phyloP scores from a whole-genome alignment of 2,113 vertebrate genomes.

The Lynx canadensis region DNA sequence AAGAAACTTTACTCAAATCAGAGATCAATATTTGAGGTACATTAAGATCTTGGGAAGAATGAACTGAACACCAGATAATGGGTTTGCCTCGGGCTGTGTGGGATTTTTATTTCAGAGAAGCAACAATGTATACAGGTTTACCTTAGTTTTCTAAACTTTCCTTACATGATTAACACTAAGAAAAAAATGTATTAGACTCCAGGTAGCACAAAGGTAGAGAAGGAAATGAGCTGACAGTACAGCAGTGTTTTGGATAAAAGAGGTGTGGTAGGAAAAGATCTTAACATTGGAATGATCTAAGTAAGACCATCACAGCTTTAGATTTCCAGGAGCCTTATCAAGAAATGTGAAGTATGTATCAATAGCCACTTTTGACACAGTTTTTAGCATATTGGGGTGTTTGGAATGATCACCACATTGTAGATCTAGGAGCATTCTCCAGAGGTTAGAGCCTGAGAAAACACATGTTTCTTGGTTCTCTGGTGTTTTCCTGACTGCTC shows the following conservation, averaged over 20 bases:
- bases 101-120: neutral
- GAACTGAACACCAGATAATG: neutral
- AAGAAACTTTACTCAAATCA: neutral
- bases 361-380: neutral
- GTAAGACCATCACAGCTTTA: neutral
- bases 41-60: neutral
- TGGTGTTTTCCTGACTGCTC: constrained; percentile 33
- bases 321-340: constrained; percentile 13
- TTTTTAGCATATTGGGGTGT: neutral
- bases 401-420: constrained; percentile 3
- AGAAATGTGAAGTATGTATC: neutral
- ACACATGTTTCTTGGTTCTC: constrained; percentile 28
- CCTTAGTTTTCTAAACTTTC: neutral
- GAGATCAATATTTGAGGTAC: neutral
- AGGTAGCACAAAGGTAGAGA: neutral
- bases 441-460: constrained; percentile 37
- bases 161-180: neutral
- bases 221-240: neutral
- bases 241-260: neutral
- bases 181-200: neutral
- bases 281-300: neutral
- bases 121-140: neutral
- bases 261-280: neutral
- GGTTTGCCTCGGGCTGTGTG: neutral
- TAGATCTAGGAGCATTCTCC: neutral